Percentiles rank a stretch among this genome's conserved stretches.
phyloP scores from a whole-genome alignment of 2,888 invertebrate species.

The Chironomus riparius region DNA sequence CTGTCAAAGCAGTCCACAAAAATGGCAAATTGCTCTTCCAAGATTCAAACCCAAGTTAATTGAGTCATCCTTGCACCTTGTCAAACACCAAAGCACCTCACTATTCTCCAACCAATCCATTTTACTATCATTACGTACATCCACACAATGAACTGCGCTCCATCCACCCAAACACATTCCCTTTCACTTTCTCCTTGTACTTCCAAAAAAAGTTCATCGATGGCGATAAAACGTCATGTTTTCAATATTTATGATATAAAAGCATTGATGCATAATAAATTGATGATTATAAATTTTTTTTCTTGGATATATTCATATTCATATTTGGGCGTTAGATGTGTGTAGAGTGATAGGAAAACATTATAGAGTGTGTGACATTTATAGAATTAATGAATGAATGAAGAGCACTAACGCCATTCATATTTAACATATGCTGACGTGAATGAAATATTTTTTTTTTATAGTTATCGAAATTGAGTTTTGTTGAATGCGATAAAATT shows the following conservation, averaged over 20 bases:
- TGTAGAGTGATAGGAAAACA: not conserved
- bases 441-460: not conserved
- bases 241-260: constrained; percentile 7
- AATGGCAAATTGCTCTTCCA: too few relatives aligned
- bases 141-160: too few relatives aligned
- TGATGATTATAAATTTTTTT: not conserved
- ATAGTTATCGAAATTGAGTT: too few relatives aligned
- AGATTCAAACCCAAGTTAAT: too few relatives aligned
- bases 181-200: too few relatives aligned
- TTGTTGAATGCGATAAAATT: too few relatives aligned
- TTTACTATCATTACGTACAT: too few relatives aligned
- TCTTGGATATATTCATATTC: not conserved
- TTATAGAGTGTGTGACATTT: not conserved
- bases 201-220: not conserved
- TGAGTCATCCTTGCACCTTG: too few relatives aligned
- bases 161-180: too few relatives aligned
- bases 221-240: not conserved
- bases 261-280: constrained; percentile 20
- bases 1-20: too few relatives aligned
- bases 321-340: not conserved
- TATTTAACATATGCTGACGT: not conserved
- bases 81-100: too few relatives aligned
- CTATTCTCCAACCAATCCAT: too few relatives aligned
- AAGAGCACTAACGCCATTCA: not conserved
- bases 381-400: not conserved